A percentile compares a stretch with the other conserved stretches of the same genome.
phyloP scores from a whole-genome alignment of 1,140 invertebrate species.

The Bombus difficillimus region DNA sequence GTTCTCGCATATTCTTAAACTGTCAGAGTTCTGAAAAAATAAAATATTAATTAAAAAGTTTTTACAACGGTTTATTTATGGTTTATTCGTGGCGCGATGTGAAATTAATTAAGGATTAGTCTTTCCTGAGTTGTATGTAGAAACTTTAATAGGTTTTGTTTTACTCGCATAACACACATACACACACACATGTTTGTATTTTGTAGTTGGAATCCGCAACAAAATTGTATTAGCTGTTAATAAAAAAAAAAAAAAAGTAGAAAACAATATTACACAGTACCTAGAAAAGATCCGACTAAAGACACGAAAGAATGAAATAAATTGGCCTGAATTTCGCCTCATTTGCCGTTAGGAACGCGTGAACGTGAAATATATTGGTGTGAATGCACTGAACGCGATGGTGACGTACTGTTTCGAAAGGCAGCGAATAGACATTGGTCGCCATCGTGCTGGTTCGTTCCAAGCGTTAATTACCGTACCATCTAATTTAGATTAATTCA shows the following conservation, averaged over 20 bases:
- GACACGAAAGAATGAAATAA: too few species aligned
- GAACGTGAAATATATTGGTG: too few species aligned
- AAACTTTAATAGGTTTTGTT: neutral
- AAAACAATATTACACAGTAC: neutral
- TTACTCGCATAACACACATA: neutral
- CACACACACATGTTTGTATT: too few species aligned
- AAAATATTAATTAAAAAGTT: neutral
- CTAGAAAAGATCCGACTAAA: neutral
- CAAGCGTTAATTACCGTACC: conserved; percentile 1
- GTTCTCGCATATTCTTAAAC: too few species aligned
- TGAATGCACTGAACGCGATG: neutral
- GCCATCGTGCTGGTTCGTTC: neutral
- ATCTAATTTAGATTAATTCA: conserved; percentile 34
- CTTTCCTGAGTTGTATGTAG: too few species aligned
- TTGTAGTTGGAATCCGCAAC: too few species aligned
- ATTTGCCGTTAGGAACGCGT: neutral
- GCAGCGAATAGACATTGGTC: neutral
- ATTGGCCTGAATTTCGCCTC: neutral
- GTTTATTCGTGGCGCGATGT: neutral
- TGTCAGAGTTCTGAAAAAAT: neutral
- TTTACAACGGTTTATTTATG: neutral
- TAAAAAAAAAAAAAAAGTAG: neutral
- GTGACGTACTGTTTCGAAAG: neutral
- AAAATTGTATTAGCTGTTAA: neutral
- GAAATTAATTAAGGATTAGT: conserved; percentile 11